Percentiles rank a stretch among this genome's conserved stretches.
phyloP scores from a whole-genome alignment of 2,888 invertebrate genomes.

The Cheilosia scutellata region DNA sequence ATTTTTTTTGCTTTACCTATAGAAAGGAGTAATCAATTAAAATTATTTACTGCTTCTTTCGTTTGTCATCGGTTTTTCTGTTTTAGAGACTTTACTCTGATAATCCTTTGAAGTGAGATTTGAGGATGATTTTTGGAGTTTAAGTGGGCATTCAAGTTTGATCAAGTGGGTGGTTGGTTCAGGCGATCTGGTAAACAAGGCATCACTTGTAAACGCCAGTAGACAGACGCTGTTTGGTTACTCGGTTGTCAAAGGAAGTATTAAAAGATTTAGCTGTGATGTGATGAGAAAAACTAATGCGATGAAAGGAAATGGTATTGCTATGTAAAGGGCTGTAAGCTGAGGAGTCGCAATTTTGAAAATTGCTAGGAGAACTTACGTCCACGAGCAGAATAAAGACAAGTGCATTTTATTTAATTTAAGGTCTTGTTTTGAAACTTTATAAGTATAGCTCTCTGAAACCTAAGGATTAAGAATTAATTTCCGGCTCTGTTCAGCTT shows the following conservation, averaged over 20 bases:
- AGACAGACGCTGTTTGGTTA: constrained; percentile 19
- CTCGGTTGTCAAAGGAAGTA: neutral
- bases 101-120: constrained; percentile 63
- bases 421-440: too few relatives aligned
- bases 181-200: neutral
- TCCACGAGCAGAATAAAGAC: too few relatives aligned
- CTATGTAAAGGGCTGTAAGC: too few relatives aligned
- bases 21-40: constrained; percentile 66
- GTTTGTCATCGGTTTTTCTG: constrained; percentile 65
- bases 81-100: constrained; percentile 38
- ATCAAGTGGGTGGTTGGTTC: neutral
- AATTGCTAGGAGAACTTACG: too few relatives aligned
- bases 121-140: constrained; percentile 17
- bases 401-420: too few relatives aligned
- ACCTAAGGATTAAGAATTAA: too few relatives aligned
- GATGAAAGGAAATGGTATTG: too few relatives aligned
- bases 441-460: too few relatives aligned
- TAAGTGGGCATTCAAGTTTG: constrained; percentile 2
- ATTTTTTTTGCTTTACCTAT: neutral
- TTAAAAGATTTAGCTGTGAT: neutral
- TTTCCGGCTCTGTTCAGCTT: too few relatives aligned
- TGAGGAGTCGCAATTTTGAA: too few relatives aligned
- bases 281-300: too few relatives aligned
- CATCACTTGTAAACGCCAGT: constrained; percentile 2
- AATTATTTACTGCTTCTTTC: constrained; percentile 68